Evolutionary conservation across 2,113 vertebrate genomes (phyloP), one percentile per base, ranked within the genome.

Genomic region (Thalassoma bifasciatum): DNA sequence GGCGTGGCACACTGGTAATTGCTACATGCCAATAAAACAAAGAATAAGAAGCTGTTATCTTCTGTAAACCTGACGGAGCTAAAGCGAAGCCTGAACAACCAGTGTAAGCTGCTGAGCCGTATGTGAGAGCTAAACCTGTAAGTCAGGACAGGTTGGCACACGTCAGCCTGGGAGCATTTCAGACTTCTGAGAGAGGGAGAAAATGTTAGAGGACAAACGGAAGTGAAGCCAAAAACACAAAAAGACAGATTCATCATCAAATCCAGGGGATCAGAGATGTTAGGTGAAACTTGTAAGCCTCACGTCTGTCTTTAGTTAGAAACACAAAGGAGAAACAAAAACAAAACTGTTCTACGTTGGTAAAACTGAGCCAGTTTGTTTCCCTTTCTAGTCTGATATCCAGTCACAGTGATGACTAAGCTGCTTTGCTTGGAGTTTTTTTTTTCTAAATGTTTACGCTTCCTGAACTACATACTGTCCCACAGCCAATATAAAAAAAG

Each of bases 101-200:
- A 12, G 37, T 1, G 14, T 44, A 58, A 49, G 22, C 12, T 51
- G 42, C 26, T 30, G 56, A 36, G 23, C 44, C 1, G 14, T 42
- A 34, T 58, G 49, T 58, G 50, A 26, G 47, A 65, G 60, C 36
- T 58, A 72, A 86, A 86, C 85, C 77, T 57, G 77, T 72, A 81
- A 60, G 16, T 83, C 75, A 66, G 70, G 69, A 81, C 89, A 86
- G 26, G 86, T 54, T 40, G 56, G 13, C 60, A 16, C 63, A 81
- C 5, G 76, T 83, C 72, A 64, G 51, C 14, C 11, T 51, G 14
- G 13, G 50, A 79, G n/a, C 7, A 23, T 51, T 23, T 54, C 44
- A 38, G 24, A 11, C 1, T 14, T 62, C 21, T 52, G 23, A 1
- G 3, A 38, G 1, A 37, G 4, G 38, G 62, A 26, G 63, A 26